A percentile compares a stretch with the other conserved stretches of the same genome.
Conservation (phyloP, 2,797 vertebrate genomes). For the Falco concolor region DNA sequence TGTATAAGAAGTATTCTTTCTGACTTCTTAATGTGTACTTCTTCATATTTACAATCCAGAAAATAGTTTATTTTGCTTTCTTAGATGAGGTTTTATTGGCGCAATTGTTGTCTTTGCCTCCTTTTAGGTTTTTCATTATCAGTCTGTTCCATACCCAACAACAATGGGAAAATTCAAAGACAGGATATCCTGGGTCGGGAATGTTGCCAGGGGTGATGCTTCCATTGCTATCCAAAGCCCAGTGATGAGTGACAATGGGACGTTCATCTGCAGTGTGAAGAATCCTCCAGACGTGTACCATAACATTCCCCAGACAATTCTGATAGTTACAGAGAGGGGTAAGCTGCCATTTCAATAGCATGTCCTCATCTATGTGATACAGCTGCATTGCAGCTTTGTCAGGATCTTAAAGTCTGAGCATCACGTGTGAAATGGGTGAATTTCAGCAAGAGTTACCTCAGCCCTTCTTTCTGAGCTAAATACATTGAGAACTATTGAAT, state of each 20-base stretch:
- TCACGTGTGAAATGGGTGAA: accelerated
- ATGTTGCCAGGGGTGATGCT: conserved; percentile 76
- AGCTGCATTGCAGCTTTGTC: not conserved
- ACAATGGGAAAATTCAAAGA: conserved; percentile 76
- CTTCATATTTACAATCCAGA: not conserved
- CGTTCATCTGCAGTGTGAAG: conserved; percentile 85
- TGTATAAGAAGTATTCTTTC: not conserved
- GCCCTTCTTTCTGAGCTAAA: not conserved
- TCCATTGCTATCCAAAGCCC: conserved; percentile 83
- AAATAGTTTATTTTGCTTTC: not conserved
- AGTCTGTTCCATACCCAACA: conserved; percentile 75
- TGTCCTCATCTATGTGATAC: accelerated
- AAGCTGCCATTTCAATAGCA: not conserved
- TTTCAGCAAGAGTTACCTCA: not conserved
- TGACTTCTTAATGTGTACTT: not conserved
- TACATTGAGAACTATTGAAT: accelerated
- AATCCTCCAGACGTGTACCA: conserved; percentile 94
- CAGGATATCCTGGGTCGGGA: conserved; percentile 84
- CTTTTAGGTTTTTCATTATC: conserved; percentile 88
- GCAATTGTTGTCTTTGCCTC: not conserved
- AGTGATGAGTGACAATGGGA: conserved; percentile 85
- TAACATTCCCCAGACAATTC: conserved; percentile 75
- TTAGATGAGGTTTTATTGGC: accelerated
- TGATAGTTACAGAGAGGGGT: conserved; percentile 84
- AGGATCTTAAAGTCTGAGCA: not conserved